phyloP scores from a whole-genome alignment of 2,113 vertebrate genomes.

The Calonectris borealis region DNA sequence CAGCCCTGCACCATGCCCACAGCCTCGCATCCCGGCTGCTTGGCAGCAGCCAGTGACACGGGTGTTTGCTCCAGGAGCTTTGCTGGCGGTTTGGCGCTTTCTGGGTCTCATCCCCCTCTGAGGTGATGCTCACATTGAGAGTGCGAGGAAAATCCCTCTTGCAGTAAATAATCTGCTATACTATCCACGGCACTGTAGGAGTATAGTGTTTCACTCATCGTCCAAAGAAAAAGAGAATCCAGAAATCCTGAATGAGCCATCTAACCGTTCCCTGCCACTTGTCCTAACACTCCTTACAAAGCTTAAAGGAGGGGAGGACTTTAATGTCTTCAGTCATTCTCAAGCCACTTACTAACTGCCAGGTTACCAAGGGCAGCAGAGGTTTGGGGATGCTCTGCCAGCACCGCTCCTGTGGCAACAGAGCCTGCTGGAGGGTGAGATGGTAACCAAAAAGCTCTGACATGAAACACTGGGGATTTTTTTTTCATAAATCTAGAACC shows the following conservation, averaged over 20 bases:
- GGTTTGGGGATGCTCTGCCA: not conserved
- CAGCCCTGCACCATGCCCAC: rapidly evolving
- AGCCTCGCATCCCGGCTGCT: rapidly evolving
- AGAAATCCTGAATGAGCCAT: not conserved
- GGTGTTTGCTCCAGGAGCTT: not conserved
- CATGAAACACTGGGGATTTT: rapidly evolving
- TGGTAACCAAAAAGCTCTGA: not conserved
- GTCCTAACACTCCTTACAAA: not conserved
- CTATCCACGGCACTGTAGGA: not conserved
- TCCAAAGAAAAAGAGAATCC: not conserved
- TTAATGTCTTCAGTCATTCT: not conserved
- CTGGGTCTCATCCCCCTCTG: not conserved
- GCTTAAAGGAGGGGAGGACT: not conserved
- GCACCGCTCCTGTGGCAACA: not conserved
- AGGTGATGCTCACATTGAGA: not conserved
- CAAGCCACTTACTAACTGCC: not conserved
- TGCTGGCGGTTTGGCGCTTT: not conserved
- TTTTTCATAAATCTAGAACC: not conserved
- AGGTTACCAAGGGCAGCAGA: not conserved
- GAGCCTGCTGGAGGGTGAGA: not conserved
- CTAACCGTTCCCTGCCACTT: not conserved
- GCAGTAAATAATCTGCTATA: rapidly evolving
- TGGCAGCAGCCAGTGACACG: rapidly evolving
- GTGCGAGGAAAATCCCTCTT: not conserved
- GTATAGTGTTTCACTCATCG: not conserved